Base-by-base conservation (phyloP, 2,113 vertebrate genomes). In the Octodon degus region DNA sequence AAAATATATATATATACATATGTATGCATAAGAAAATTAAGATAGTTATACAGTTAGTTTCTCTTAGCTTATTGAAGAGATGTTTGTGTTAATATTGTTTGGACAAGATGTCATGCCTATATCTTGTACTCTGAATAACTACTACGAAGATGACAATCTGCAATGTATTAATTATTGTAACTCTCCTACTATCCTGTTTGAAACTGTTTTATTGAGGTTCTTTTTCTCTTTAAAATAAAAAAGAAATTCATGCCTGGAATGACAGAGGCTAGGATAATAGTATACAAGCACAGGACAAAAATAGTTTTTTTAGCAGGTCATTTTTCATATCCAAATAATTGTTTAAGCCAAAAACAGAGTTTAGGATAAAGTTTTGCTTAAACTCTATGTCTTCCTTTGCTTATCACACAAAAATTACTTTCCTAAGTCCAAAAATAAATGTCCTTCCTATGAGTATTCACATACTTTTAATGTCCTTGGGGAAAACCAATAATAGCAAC, bases 381-480 rank as follows among this genome's bases (percentile, higher is more conserved):
- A 91, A 80, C 85, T 67, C 32, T 60, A 55, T 25, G 70, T 94
- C 34, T 91, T 83, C 82, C 40, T 87, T 92, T 87, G n/a, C 32
- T 92, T 93, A 93, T 68, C 67, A 72, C 58, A 88, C 0, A 89
- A 55, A 92, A 83, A 24, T 65, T 89, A 93, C 76, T 89, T 88
- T 5, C 25, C 12, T 19, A 88, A 82, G 13, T 86, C 19, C 58
- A 93, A 86, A 96, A 89, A 72, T 82, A 82, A 94, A 86, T 93
- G 67, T 65, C 10, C 13, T 58, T 95, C 32, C 8, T 86, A 19
- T 70, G 68, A 55, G 58, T 87, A 55, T 30, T 74, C 30, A 79
- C 11, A 8, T 67, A 92, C 74, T 30, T 79, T 80, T 79, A 93
- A 63, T 89, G 80, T 89, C 3, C 58, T 79, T 55, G 19, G n/a